Percentiles rank a stretch among this genome's conserved stretches.
Conservation (phyloP, 2,113 vertebrate genomes). For the Turnix velox region DNA sequence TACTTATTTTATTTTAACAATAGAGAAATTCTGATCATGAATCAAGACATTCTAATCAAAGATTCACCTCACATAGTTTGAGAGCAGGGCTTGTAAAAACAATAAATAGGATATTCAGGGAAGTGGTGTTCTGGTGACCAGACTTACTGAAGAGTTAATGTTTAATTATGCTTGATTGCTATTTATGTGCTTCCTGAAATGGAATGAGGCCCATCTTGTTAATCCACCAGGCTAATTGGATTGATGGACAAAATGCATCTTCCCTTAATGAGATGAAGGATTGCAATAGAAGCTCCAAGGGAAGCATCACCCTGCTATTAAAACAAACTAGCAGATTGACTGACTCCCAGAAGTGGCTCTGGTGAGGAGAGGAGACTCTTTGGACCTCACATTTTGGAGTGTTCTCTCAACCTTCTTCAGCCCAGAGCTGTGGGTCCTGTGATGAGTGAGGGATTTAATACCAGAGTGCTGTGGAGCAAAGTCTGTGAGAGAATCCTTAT, state of each 20-base stretch:
- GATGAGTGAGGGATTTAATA: not conserved
- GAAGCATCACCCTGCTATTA: constrained; percentile 7
- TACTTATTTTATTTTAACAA: no score
- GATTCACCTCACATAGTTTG: not conserved
- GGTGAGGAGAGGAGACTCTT: not conserved
- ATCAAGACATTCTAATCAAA: not conserved
- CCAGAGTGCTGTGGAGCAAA: not conserved
- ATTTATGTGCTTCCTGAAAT: constrained; percentile 3
- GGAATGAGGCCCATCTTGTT: not conserved
- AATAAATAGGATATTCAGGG: not conserved
- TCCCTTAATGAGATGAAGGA: constrained; percentile 42
- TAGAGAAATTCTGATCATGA: not conserved
- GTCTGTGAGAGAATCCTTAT: not conserved
- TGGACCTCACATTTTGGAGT: not conserved
- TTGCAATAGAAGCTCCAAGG: not conserved
- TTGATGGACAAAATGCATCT: constrained; percentile 60
- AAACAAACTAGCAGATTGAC: not conserved
- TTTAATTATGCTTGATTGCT: not conserved
- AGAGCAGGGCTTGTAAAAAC: not conserved
- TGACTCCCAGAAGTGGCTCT: not conserved
- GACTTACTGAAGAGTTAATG: not conserved
- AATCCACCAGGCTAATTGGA: constrained; percentile 13
- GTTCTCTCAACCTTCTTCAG: not conserved
- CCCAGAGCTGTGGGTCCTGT: not conserved
- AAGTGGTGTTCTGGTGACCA: not conserved